A percentile compares a stretch with the other conserved stretches of the same genome.
phyloP scores from a whole-genome alignment of 2,797 vertebrate genomes.

The Fundulus diaphanus region DNA sequence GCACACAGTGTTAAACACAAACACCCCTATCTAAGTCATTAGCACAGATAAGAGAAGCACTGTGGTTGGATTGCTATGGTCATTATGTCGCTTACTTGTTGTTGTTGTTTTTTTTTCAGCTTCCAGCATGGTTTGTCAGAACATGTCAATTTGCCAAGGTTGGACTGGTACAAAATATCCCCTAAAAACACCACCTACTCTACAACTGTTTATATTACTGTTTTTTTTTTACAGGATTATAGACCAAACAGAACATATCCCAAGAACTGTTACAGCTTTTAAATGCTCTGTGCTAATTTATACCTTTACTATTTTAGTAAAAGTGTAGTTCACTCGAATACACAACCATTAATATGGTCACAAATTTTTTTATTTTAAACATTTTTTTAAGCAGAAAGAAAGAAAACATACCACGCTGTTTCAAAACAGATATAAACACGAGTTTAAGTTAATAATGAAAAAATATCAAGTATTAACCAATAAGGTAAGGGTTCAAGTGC shows the following conservation, averaged over 20 bases:
- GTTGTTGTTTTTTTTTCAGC: neutral
- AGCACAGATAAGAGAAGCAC: neutral
- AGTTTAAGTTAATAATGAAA: neutral
- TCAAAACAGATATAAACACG: conserved; percentile 5
- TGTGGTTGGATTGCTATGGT: neutral
- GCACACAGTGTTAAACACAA: conserved; percentile 21
- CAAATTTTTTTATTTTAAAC: conserved; percentile 15
- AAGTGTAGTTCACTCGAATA: conserved; percentile 13
- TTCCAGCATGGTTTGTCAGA: neutral
- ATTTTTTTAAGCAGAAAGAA: neutral
- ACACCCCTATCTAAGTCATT: neutral
- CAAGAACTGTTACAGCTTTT: neutral
- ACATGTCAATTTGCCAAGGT: neutral
- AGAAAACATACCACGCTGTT: neutral
- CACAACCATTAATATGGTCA: conserved; percentile 7
- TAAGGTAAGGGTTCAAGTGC: too few species aligned
- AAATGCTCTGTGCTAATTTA: neutral
- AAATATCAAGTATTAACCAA: too few species aligned
- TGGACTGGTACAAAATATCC: neutral
- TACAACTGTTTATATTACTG: neutral
- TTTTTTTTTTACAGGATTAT: neutral
- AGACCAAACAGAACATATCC: neutral
- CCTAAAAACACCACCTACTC: neutral
- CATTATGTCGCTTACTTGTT: neutral
- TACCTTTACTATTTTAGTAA: conserved; percentile 10